These are phyloP conservation scores for Epicauta chinensis DNA, from an alignment of 1,140 invertebrate species.

Conservation along the genomic window DNA sequence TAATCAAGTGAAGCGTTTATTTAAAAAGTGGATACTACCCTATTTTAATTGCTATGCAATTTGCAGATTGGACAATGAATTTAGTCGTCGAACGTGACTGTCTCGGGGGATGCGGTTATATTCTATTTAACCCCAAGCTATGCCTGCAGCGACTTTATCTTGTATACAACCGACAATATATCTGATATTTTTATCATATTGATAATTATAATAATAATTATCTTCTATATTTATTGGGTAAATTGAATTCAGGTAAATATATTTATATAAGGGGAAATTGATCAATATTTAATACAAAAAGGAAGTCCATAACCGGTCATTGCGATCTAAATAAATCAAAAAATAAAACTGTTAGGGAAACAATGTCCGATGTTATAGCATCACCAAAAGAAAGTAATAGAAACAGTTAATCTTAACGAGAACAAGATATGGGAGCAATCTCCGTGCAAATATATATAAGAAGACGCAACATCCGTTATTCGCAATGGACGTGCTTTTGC, in stretches of 20 bases:
- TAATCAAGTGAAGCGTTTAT: no score
- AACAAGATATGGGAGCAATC: conserved; percentile 30
- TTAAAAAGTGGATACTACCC: neutral
- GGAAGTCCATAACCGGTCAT: conserved; percentile 7
- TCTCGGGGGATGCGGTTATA: conserved; percentile 11
- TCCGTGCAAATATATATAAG: conserved; percentile 28
- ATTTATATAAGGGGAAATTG: no score
- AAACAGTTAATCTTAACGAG: conserved; percentile 16
- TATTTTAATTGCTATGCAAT: conserved; percentile 6
- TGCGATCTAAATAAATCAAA: conserved; percentile 4
- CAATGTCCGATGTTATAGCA: conserved; percentile 13
- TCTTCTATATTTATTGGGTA: conserved; percentile 2
- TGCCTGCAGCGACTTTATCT: conserved; percentile 1
- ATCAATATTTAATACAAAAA: neutral
- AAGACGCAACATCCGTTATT: conserved; percentile 28
- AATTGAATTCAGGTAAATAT: conserved; percentile 1
- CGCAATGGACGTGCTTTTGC: conserved; percentile 27
- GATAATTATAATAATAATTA: neutral
- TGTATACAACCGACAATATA: conserved; percentile 1
- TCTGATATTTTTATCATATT: conserved; percentile 6
- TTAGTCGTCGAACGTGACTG: conserved; percentile 10
- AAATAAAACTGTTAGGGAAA: conserved; percentile 4
- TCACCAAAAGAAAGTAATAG: conserved; percentile 11
- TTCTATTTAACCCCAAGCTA: neutral
- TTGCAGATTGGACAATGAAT: conserved; percentile 3